Percentiles rank a stretch among this genome's conserved stretches.
phyloP scores from a whole-genome alignment of 1,140 invertebrate genomes.

The Macrotrachela quadricornifera region DNA sequence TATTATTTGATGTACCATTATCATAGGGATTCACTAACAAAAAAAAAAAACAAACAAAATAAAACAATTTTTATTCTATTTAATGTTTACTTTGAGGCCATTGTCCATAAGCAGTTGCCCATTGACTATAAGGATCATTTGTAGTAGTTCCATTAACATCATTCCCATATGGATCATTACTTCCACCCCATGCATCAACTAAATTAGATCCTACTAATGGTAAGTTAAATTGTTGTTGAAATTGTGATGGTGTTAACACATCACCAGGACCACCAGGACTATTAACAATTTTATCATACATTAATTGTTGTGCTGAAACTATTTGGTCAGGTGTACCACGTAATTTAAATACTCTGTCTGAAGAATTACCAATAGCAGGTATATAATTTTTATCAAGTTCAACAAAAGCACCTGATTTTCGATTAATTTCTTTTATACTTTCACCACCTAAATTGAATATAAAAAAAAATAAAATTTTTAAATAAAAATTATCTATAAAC shows the following conservation, averaged over 20 bases:
- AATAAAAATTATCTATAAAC: slow-evolving; percentile 3
- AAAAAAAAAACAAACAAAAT: too few relatives aligned
- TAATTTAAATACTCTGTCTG: slow-evolving; percentile 30
- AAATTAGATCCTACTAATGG: too few relatives aligned
- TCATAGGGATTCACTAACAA: too few relatives aligned
- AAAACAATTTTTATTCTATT: too few relatives aligned
- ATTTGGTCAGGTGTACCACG: slow-evolving; percentile 74
- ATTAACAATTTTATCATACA: background rate
- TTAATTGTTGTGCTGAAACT: slow-evolving; percentile 46
- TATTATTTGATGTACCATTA: too few relatives aligned
- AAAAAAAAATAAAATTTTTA: background rate
- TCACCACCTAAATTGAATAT: slow-evolving; percentile 25
- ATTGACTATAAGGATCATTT: background rate
- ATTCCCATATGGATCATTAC: background rate
- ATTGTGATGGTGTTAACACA: too few relatives aligned
- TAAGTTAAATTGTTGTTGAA: too few relatives aligned
- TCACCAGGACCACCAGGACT: background rate
- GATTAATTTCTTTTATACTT: slow-evolving; percentile 30
- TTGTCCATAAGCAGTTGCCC: background rate
- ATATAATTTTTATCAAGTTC: slow-evolving; percentile 27
- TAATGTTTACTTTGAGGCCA: too few relatives aligned
- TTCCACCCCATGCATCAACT: background rate
- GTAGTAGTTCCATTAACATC: background rate
- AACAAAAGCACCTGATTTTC: slow-evolving; percentile 31
- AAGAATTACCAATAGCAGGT: slow-evolving; percentile 8